These are phyloP conservation scores for Saccostrea cuccullata DNA, from an alignment of 1,140 invertebrate genomes.

Conservation along the genomic window DNA sequence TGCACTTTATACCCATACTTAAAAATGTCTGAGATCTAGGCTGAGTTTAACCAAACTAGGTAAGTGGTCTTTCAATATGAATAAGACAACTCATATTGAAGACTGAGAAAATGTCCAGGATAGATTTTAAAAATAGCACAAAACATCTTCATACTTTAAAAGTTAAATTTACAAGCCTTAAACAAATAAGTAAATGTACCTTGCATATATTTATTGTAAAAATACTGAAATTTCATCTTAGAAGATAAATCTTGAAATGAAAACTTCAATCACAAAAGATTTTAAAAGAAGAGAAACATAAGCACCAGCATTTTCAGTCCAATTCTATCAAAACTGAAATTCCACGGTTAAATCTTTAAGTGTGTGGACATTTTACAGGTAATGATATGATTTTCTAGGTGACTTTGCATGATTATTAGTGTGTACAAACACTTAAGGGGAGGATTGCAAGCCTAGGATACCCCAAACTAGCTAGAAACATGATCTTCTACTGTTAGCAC, in stretches of 20 bases:
- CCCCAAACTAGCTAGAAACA: conserved; percentile 3
- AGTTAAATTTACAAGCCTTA: not conserved
- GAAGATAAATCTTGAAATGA: not conserved
- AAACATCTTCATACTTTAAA: not conserved
- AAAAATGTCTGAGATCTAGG: not conserved
- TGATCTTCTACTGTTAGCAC: conserved; percentile 7
- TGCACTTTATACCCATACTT: not conserved
- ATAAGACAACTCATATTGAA: not conserved
- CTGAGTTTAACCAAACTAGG: no score
- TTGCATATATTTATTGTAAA: no score
- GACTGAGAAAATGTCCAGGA: not conserved
- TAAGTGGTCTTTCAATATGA: no score
- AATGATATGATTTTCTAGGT: conserved; percentile 17
- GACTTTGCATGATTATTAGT: conserved; percentile 22
- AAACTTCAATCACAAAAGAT: not conserved
- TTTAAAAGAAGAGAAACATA: not conserved
- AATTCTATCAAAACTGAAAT: conserved; percentile 3
- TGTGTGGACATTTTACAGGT: not conserved
- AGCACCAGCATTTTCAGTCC: not conserved
- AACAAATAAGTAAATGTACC: no score
- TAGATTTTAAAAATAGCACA: not conserved
- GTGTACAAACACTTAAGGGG: not conserved
- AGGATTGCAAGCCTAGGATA: not conserved
- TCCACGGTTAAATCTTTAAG: not conserved
- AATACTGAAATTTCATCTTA: no score